Base-by-base conservation (phyloP, 2,888 invertebrate species). In the Lysandra coridon region DNA sequence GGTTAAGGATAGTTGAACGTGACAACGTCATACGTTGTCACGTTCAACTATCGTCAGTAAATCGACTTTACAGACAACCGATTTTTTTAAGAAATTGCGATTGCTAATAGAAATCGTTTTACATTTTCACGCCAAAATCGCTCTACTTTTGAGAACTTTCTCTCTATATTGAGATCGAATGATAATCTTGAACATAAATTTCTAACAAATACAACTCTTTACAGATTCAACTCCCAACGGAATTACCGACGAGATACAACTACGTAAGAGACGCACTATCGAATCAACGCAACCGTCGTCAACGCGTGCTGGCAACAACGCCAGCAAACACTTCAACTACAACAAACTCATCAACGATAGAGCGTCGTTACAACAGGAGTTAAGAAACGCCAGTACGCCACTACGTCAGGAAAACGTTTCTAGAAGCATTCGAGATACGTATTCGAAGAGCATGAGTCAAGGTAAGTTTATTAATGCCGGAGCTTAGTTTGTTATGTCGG, bases 271-370 rank as follows among this genome's bases (percentile, higher is more conserved):
- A 0, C 91, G 91, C 33, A 94, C 95, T 0, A 92, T 92, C 49
- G 95, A 95, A 83, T 91, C 95, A 0, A 89, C 90, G 0, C 95
- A 95, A 82, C 88, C 93, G 23, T 82, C 88, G 1, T 87, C 87
- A 1, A 91, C 93, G 0, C 89, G 93, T 78, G 89, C 87, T 0
- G 91, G 90, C 14, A 91, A 91, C 85, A 85, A 88, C 0, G 91
- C 91, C 81, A 93, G 89, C 87, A 96, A 97, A 84, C 97, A 98
- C 87, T 98, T 97, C 86, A 96, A 97, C 85, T 98, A 98, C 87
- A 97, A 96, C 84, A 98, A 98, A 87, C 94, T 98, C 40, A 95
- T 96, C 80, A 98, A 98, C 87, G 98, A 98, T 83, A 87, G 92
- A 33, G 84, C 88, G 17, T 69, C 33, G 33, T 17, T 69, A 69